Base-by-base conservation (phyloP, 2,797 vertebrate species). In the Euphonia xanthogaster region DNA sequence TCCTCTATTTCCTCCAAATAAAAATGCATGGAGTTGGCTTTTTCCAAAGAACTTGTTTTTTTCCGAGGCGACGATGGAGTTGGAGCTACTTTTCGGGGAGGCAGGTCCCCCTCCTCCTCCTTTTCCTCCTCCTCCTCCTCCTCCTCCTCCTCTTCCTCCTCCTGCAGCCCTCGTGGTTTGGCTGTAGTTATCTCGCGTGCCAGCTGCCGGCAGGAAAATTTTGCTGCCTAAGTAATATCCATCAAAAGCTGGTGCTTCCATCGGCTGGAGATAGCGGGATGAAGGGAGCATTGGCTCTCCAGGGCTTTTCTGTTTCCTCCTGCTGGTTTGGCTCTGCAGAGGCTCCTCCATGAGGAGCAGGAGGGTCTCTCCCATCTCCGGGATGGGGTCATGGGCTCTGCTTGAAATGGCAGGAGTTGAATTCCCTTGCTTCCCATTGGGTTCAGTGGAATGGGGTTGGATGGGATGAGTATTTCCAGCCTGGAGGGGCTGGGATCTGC, bases 1-100 rank as follows among this genome's bases (percentile, higher is more conserved):
- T 79, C 90, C 61, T 94, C 78, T 37, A 42, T 77, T 95, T 93
- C 27, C 47, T 39, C 51, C 19, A 16, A 47, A 80, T 90, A 73
- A 93, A 96, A 60, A 83, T 35, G 86, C 73, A 50, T 50, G 73
- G 60, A 44, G 57, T 58, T 76, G 74, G 94, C 85, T 35, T 91
- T 92, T 93, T 77, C 90, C 84, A 88, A 94, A 84, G 31, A 78
- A 73, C 37, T 84, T 73, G 20, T 23, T 85, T 62, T 82, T 57
- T 85, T 42, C 71, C 7, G 0, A 86, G 87, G 83, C 39, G 1
- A 17, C 0, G 17, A 39, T 23, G 42, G 75, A 74, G 66, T 78
- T 27, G 33, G 19, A 47, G 80, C 44, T 65, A 71, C 79, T 87
- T 81, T 93, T 78, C 2, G 2, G n/a, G 28, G 42, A 87, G 80